Percentiles rank a stretch among this genome's conserved stretches.
phyloP scores from a whole-genome alignment of 2,888 invertebrate species.

The Diarsia rubi region DNA sequence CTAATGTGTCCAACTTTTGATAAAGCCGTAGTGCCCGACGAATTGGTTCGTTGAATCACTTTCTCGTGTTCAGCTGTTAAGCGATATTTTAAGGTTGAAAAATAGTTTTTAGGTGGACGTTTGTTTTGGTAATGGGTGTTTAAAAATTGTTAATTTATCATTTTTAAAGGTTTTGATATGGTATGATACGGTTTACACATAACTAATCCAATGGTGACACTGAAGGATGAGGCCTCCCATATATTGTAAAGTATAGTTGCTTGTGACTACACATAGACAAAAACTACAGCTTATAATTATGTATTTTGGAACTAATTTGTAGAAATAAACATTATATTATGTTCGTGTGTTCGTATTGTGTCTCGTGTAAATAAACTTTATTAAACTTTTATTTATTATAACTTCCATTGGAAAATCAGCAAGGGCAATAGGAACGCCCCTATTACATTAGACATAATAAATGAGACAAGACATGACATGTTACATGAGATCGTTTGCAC shows the following conservation, averaged over 20 bases:
- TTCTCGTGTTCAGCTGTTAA: constrained; percentile 74
- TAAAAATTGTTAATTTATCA: constrained; percentile 1
- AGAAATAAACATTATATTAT: no score
- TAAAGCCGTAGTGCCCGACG: constrained; percentile 79
- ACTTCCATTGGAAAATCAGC: no score
- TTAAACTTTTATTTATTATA: no score
- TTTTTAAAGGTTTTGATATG: no score
- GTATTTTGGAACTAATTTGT: not conserved
- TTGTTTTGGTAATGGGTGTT: not conserved
- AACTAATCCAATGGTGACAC: not conserved
- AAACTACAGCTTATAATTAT: not conserved
- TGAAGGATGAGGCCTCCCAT: not conserved
- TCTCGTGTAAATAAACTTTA: no score
- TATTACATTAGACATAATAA: no score
- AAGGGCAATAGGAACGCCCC: no score
- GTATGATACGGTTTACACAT: not conserved
- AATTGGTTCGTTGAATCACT: constrained; percentile 76
- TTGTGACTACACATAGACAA: not conserved
- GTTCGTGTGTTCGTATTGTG: no score
- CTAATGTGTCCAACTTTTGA: constrained; percentile 84
- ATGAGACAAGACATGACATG: no score
- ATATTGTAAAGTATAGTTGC: not conserved
- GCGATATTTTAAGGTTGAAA: constrained; percentile 60
- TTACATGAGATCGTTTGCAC: no score
- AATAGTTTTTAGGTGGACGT: constrained; percentile 23